These are phyloP conservation scores for Nothoprocta pentlandii DNA, from an alignment of 2,113 vertebrate genomes.

Conservation along the genomic window DNA sequence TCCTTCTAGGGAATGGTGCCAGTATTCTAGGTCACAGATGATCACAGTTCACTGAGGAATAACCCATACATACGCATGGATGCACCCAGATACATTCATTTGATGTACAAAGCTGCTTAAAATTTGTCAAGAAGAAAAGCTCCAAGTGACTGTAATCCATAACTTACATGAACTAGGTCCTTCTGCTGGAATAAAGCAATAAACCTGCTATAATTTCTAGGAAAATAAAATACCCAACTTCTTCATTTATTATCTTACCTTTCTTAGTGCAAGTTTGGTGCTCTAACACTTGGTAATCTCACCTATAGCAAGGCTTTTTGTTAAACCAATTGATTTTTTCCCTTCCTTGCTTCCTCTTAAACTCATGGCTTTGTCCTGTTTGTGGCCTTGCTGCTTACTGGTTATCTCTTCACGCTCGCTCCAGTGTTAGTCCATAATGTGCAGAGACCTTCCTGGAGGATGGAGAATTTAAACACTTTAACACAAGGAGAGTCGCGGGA, in stretches of 20 bases:
- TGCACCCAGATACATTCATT: neutral
- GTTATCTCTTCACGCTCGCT: neutral
- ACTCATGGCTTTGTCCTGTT: neutral
- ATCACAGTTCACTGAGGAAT: neutral
- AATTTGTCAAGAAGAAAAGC: neutral
- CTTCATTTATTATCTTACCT: neutral
- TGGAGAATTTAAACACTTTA: neutral
- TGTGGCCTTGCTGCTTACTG: neutral
- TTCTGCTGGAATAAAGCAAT: neutral
- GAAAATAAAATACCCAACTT: neutral
- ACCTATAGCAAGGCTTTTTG: neutral
- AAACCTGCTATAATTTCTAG: neutral
- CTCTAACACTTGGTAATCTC: neutral
- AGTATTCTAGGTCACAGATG: neutral
- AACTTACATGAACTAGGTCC: fast-evolving
- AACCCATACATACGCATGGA: neutral
- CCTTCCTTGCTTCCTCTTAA: neutral
- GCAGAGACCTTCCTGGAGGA: neutral
- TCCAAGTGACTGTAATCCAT: neutral
- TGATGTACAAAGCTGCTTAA: neutral
- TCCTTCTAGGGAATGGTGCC: neutral
- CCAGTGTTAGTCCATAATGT: neutral
- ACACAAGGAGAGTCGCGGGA: neutral
- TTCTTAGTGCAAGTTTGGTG: neutral
- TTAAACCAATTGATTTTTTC: neutral